Base-by-base conservation (phyloP, 2,888 invertebrate species). In the Catocala fraxini region DNA sequence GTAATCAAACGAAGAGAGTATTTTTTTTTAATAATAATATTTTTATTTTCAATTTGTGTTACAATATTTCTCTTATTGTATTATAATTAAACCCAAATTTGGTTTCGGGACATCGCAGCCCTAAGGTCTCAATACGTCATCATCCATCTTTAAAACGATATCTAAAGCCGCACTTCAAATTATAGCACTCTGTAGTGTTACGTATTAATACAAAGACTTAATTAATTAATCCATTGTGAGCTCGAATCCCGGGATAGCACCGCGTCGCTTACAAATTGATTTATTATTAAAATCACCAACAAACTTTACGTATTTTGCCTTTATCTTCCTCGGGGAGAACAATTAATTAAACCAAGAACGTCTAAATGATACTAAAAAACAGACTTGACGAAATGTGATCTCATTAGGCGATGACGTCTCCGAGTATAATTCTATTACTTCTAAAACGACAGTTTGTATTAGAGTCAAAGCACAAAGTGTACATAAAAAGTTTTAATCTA, bases 241-340 rank as follows among this genome's bases (percentile, higher is more conserved):
- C 52, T 13, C 11, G 47, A 51, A 59, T 54, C 61, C 34, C 68
- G 39, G 53, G 48, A 65, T 49, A 34, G 54, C 12, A n/a, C 48
- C 48, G 63, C 67, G 71, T 59, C 71, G 82, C 76, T 73, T 81
- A 80, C 70, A 75, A 79, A 82, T 82, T 81, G 81, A 79, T 77
- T 76, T 77, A 82, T 82, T 82, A 81, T 80, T 82, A 65, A 80
- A 82, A 82, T 79, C 57, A 64, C 59, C 62, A 64, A 63, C 65
- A 73, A 71, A 73, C 55, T 75, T 73, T 63, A 63, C 57, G 47
- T 62, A 54, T 68, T 53, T 63, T 25, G 52, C 43, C 61, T 70
- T 68, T 69, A 73, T 70, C 62, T 63, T 62, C 65, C 41, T 60
- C 15, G 42, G 64, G 52, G 60, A 67, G 34, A 69, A 67, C 69